Conservation (phyloP, 2,888 invertebrate species). For the Ophion obscuratus region DNA sequence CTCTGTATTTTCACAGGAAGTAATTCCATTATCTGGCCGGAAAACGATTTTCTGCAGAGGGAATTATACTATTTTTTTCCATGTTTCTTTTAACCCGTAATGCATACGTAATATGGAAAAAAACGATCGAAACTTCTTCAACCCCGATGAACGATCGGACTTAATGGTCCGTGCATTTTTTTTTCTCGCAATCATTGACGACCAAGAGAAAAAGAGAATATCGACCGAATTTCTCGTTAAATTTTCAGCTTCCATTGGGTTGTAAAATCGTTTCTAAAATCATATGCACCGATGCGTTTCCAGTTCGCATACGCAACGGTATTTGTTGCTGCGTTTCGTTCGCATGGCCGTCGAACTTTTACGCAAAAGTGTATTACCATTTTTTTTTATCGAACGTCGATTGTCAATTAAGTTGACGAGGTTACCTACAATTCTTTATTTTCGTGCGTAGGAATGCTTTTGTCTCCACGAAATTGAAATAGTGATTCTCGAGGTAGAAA, state of each 20-base stretch:
- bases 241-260: neutral
- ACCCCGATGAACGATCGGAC: neutral
- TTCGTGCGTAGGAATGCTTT: neutral
- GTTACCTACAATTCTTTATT: neutral
- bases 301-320: too few species aligned
- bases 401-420: neutral
- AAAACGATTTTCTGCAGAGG: neutral
- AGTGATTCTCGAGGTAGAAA: neutral
- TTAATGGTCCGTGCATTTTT: neutral
- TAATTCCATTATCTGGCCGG: constrained; percentile 15
- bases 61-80: constrained; percentile 15
- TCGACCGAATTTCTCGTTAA: neutral
- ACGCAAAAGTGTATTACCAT: neutral
- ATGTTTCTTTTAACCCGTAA: constrained; percentile 3
- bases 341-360: neutral
- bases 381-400: neutral
- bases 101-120: neutral
- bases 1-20: neutral
- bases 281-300: too few species aligned
- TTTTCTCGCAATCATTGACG: neutral
- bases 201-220: neutral
- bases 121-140: neutral
- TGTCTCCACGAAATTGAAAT: neutral
- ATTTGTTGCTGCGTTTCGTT: neutral
- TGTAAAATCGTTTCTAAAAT: neutral